These are phyloP conservation scores for Diprion similis DNA, from an alignment of 1,140 invertebrate genomes.

Conservation along the genomic window DNA sequence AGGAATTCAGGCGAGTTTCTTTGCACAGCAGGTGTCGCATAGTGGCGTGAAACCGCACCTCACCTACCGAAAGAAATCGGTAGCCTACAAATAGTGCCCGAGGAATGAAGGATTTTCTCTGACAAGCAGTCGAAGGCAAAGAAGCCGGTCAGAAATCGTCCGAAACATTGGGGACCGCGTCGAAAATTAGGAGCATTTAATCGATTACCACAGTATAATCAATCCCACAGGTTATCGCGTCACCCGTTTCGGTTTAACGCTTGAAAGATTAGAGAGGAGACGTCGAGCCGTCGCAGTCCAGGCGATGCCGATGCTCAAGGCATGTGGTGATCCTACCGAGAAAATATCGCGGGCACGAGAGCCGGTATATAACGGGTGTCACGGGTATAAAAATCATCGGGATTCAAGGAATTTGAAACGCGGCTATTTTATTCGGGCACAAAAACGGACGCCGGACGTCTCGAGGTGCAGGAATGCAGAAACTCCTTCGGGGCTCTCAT, in stretches of 20 bases:
- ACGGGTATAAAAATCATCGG: background rate
- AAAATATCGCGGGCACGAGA: background rate
- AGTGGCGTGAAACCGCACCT: too few species aligned
- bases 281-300: too few species aligned
- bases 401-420: conserved; percentile 1
- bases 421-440: background rate
- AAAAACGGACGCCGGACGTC: background rate
- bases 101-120: too few species aligned
- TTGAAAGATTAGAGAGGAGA: background rate
- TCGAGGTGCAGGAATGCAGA: conserved; percentile 2
- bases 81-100: too few species aligned
- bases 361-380: background rate
- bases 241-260: background rate
- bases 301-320: background rate
- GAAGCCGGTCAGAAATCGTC: background rate
- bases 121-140: background rate
- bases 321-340: background rate
- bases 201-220: conserved; percentile 9
- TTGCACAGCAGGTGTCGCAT: too few species aligned
- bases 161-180: conserved; percentile 1
- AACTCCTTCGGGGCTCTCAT: background rate
- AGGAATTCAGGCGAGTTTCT: too few species aligned
- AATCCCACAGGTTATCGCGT: background rate
- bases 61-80: too few species aligned
- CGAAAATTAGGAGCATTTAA: background rate